Evolutionary conservation across 2,113 vertebrate species (phyloP).

Genomic region (Cygnus atratus): DNA sequence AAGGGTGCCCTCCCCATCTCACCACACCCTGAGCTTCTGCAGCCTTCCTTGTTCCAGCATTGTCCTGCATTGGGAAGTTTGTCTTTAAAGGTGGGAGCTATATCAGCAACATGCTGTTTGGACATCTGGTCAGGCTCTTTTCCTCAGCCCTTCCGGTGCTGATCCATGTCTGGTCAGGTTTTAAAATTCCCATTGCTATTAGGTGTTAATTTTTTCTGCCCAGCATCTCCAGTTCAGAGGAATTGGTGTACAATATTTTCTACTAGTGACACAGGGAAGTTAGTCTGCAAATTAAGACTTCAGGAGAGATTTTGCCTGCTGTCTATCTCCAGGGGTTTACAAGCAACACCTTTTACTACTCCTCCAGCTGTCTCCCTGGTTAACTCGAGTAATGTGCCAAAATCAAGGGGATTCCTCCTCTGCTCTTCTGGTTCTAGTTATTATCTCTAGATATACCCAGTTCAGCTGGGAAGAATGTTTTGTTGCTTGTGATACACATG

Average conservation of each 20-base stretch:
- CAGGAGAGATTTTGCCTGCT: background rate
- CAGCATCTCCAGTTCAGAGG: background rate
- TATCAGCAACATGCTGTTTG: background rate
- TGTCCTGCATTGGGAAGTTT: background rate
- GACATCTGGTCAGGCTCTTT: background rate
- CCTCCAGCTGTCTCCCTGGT: background rate
- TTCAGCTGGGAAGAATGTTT: background rate
- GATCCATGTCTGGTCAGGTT: background rate
- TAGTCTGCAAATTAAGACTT: background rate
- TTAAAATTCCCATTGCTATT: background rate
- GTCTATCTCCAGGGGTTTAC: background rate
- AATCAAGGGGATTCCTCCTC: background rate
- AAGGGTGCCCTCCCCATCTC: background rate
- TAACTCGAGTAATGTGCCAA: background rate
- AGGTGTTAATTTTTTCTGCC: background rate
- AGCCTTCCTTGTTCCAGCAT: rapidly evolving
- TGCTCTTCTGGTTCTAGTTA: background rate
- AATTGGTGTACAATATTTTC: rapidly evolving
- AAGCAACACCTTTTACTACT: background rate
- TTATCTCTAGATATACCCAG: background rate
- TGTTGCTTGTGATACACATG: no score
- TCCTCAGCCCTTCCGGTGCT: background rate
- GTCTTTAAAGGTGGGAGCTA: background rate
- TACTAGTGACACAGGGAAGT: no score
- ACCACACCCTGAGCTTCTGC: background rate